These are phyloP conservation scores for Stramonita haemastoma DNA, from an alignment of 2,888 invertebrate species.

Conservation along the genomic window DNA sequence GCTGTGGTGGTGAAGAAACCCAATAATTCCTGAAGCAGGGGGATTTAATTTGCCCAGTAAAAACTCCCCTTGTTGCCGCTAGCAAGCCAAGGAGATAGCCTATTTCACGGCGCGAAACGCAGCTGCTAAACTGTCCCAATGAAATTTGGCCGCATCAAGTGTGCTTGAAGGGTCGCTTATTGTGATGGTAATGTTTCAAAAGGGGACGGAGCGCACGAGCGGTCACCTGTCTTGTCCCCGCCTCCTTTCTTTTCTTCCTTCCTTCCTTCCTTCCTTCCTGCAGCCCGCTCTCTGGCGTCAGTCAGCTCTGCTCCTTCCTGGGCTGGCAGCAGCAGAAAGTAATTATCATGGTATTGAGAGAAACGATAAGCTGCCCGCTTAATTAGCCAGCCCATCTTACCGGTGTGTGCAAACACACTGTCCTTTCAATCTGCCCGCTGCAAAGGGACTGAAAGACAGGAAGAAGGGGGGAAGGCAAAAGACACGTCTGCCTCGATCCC, in stretches of 20 bases:
- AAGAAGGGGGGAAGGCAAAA: background rate
- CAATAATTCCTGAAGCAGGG: conserved; percentile 27
- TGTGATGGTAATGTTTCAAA: conserved; percentile 32
- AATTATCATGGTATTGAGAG: conserved; percentile 35
- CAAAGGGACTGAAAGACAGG: background rate
- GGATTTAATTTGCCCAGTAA: conserved; percentile 36
- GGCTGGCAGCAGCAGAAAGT: background rate
- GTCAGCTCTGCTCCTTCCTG: background rate
- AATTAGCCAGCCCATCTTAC: conserved; percentile 38
- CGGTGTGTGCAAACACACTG: conserved; percentile 33
- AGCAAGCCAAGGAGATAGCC: conserved; percentile 25
- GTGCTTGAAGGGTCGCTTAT: conserved; percentile 28
- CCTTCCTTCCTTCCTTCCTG: background rate
- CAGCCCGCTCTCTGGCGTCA: background rate
- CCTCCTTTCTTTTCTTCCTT: background rate
- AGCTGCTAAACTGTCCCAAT: conserved; percentile 24
- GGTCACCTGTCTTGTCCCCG: conserved; percentile 14
- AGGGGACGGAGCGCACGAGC: background rate
- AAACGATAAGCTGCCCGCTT: conserved; percentile 39
- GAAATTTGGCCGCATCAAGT: conserved; percentile 36
- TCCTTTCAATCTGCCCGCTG: conserved; percentile 18
- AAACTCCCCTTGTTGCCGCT: background rate
- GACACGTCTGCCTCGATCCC: conserved; percentile 32
- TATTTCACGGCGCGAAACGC: conserved; percentile 25
- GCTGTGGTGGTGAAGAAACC: conserved; percentile 31